Base-by-base conservation (phyloP, 2,888 invertebrate species). In the Operophtera brumata region DNA sequence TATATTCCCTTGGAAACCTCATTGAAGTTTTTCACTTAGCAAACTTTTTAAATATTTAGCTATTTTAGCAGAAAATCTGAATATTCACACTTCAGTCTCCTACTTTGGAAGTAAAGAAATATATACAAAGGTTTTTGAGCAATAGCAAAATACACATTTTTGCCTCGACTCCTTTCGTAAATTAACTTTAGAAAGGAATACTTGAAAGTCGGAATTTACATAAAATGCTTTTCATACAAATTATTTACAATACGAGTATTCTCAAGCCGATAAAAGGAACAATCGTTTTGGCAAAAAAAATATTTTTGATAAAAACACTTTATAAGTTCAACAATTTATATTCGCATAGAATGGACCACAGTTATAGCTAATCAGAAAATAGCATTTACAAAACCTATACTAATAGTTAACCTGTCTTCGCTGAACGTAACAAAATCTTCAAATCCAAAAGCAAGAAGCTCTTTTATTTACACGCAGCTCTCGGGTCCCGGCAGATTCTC, bases 401-500 rank as follows among this genome's bases (percentile, higher is more conserved):
- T 70, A 67, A 67, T 68, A 59, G 57, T 67, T 58, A 65, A 67
- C 63, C 61, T 68, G 64, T 67, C 62, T 65, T 67, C 70, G 48
- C 62, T 66, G 59, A 62, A 61, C 57, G 51, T 50, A 71, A 69
- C 62, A 57, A 61, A 65, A 52, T 44, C 42, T 39, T 69, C 62
- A 69, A 66, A 65, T 71, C 66, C 65, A 57, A 40, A 57, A 48
- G 54, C 39, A 64, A 54, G 49, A 63, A 54, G 53, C 48, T 53
- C 37, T 47, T 53, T 55, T 55, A 57, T 73, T 80, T 71, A 96
- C 78, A 96, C 96, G 89, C 96, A 96, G 90, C 96, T 96, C 82
- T 96, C 96, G 37, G 96, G 96, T 57, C 96, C 96, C 28, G 96
- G 96, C 80, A 96, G 92, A 67, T 95, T 94, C 80, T 96, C 96